phyloP scores from a whole-genome alignment of 1,140 invertebrate species.

The Phenacoccus solenopsis region DNA sequence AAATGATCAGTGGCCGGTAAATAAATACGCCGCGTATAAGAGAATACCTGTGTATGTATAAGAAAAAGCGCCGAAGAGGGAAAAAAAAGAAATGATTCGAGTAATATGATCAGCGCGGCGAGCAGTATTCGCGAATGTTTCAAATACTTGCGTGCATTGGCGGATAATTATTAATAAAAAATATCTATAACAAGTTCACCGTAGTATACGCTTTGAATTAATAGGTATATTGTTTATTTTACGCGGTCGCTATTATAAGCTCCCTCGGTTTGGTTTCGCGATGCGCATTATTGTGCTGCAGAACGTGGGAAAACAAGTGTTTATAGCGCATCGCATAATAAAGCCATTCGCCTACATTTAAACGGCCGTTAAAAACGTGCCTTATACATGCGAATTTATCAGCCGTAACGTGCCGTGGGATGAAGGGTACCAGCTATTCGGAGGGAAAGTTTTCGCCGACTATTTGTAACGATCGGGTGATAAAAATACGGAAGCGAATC shows the following conservation, averaged over 20 bases:
- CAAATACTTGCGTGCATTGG: neutral
- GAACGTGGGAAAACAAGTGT: constrained; percentile 1
- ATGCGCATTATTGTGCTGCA: neutral
- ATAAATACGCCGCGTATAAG: no score
- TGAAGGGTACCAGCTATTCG: neutral
- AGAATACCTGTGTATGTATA: neutral
- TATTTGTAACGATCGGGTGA: neutral
- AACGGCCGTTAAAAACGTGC: neutral
- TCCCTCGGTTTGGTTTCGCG: no score
- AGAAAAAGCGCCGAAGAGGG: neutral
- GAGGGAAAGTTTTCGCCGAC: neutral
- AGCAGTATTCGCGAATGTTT: neutral
- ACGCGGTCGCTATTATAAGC: neutral
- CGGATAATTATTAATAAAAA: neutral
- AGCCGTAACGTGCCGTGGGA: neutral
- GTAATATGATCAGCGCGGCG: neutral
- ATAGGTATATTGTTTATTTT: neutral
- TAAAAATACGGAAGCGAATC: no score
- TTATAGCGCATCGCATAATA: neutral
- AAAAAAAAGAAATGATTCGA: constrained; percentile 3
- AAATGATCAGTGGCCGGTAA: neutral
- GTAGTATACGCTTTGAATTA: neutral
- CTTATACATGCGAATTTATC: no score
- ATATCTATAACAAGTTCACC: neutral
- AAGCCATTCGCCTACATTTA: neutral